Conservation (phyloP, 2,888 invertebrate species). For the Lamellibrachia satsuma region DNA sequence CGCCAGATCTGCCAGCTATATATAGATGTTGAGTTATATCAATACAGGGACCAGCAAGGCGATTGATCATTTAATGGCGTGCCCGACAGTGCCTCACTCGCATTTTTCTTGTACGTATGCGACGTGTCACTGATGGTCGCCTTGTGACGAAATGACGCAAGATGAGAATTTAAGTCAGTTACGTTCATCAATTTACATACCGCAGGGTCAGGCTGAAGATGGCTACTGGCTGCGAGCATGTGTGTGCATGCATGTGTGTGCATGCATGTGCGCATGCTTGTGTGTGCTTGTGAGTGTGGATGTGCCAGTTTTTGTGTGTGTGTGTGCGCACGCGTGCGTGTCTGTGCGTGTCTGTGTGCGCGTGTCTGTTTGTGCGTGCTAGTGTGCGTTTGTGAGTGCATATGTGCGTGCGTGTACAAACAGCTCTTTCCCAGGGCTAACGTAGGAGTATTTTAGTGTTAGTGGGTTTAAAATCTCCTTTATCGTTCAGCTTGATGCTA, state of each 20-base stretch:
- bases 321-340: neutral
- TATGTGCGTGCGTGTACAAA: neutral
- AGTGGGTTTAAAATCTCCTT: no score
- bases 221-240: neutral
- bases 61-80: neutral
- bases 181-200: neutral
- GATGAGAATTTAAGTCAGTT: conserved; percentile 11
- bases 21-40: neutral
- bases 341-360: neutral
- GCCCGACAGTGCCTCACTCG: neutral
- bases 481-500: neutral
- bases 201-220: neutral
- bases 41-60: neutral
- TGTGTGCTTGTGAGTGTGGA: neutral
- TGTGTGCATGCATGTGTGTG: neutral
- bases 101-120: conserved; percentile 6
- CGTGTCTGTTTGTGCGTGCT: neutral
- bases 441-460: no score
- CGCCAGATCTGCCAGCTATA: neutral
- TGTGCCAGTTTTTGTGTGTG: neutral
- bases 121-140: neutral
- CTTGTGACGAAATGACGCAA: neutral
- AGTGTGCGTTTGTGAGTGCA: neutral
- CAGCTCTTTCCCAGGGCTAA: no score
- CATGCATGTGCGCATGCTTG: neutral